Evolutionary conservation across 1,140 invertebrate species (phyloP).

Genomic region (Melanaphis sacchari): DNA sequence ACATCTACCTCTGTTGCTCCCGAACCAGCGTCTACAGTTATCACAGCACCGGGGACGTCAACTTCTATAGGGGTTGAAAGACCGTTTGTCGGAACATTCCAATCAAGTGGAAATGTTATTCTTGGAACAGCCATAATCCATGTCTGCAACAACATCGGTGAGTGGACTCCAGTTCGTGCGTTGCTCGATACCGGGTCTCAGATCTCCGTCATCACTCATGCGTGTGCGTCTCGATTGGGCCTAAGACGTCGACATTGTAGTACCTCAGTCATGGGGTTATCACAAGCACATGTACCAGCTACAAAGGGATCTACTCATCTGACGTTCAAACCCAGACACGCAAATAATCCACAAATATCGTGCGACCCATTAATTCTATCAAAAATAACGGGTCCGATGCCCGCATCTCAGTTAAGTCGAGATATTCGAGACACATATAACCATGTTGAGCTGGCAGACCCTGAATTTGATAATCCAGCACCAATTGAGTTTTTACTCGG

Average conservation of each 20-base stretch:
- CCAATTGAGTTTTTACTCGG: too few species aligned
- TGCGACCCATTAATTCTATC: neutral
- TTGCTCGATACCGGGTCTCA: neutral
- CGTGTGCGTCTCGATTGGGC: neutral
- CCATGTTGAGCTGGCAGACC: neutral
- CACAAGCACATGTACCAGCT: neutral
- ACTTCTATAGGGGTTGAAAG: accelerated
- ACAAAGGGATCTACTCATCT: neutral
- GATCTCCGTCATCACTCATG: neutral
- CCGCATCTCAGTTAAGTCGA: neutral
- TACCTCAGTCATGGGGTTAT: neutral
- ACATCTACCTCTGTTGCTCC: neutral
- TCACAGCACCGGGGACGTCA: neutral
- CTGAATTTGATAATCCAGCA: neutral
- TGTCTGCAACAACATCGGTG: neutral
- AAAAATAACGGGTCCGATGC: neutral
- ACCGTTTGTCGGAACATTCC: neutral
- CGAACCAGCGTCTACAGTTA: neutral
- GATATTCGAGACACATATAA: neutral
- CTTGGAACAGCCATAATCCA: neutral
- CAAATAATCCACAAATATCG: neutral
- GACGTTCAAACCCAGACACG: neutral
- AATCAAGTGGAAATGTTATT: neutral
- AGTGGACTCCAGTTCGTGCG: neutral
- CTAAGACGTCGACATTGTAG: neutral